phyloP scores from a whole-genome alignment of 2,797 vertebrate genomes.

The Melanotaenia boesemani region DNA sequence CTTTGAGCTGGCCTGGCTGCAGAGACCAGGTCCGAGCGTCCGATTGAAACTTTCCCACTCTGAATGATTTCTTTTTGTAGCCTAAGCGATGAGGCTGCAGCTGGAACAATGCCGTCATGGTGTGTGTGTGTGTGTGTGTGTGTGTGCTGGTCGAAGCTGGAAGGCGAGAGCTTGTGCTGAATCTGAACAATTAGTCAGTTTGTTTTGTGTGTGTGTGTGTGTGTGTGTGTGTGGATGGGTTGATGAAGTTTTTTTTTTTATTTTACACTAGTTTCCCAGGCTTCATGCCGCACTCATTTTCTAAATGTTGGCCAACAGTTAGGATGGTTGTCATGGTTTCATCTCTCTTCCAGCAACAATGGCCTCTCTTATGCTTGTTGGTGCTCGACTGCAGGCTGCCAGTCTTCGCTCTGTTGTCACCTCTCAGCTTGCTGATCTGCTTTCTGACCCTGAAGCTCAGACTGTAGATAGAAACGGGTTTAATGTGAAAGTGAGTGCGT shows the following conservation, averaged over 20 bases:
- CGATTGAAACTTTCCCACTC: neutral
- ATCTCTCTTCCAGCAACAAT: conserved; percentile 70
- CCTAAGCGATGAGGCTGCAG: conserved; percentile 12
- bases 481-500: too few relatives aligned
- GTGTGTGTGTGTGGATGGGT: neutral
- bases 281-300: conserved; percentile 46
- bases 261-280: conserved; percentile 34
- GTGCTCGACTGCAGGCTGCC: conserved; percentile 54
- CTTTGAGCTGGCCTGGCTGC: neutral
- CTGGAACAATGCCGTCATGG: conserved; percentile 54
- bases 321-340: conserved; percentile 81
- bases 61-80: neutral
- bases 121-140: conserved; percentile 19
- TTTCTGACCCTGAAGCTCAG: neutral
- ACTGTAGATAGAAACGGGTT: too few relatives aligned
- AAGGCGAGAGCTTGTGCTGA: conserved; percentile 50
- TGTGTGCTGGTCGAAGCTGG: conserved; percentile 24
- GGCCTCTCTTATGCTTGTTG: conserved; percentile 60
- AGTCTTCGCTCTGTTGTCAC: conserved; percentile 10
- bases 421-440: neutral
- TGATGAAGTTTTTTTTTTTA: conserved; percentile 12
- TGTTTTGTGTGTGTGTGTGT: conserved; percentile 39
- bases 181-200: conserved; percentile 60
- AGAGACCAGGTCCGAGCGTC: neutral
- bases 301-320: conserved; percentile 57